Base-by-base conservation (phyloP, 1,140 invertebrate species). In the Eciton burchellii region DNA sequence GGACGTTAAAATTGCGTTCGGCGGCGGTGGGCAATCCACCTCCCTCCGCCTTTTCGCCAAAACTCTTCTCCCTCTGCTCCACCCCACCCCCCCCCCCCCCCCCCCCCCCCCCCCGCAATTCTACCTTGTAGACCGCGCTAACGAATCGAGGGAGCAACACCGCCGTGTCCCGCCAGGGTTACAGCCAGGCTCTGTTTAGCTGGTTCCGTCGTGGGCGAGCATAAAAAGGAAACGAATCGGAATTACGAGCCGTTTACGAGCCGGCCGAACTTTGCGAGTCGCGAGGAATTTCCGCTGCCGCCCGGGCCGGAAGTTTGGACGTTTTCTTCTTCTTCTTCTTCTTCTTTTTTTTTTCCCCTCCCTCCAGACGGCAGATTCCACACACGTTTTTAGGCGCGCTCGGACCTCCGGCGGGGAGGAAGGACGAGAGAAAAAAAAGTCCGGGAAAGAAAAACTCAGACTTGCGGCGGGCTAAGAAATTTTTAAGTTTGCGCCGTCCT, bases 191-290 rank as follows among this genome's bases (percentile, higher is more conserved):
- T 12, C 59, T 56, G 43, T 65, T 21, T 11, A 49, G 14, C n/a
- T 3, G 26, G 26, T 9, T 14, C 29, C 45, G 6, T n/a, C 16
- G 6, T 24, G 19, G 4, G 5, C 6, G 6, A 9, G 6, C 35
- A 3, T 63, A 41, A 63, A 76, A 60, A 45, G 45, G 11, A 21
- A 29, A 60, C 68, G 56, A 72, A 57, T 72, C 12, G 12, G 5
- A 65, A 26, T 76, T 65, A 63, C 45, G 72, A 76, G 72, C 57
- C 49, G 35, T 76, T 76, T 76, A 76, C 35, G 26, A 63, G 43
- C 26, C 35, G n/a, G 35, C 16, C 72, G 41, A 59, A 60, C 14
- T 14, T 12, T 0, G 43, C 26, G 19, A 16, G 24, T 21, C 45
- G n/a, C n/a, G 19, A 43, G 29, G 21, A 47, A 63, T 63, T 49